phyloP scores from a whole-genome alignment of 2,113 vertebrate species.

The Hipposideros armiger region DNA sequence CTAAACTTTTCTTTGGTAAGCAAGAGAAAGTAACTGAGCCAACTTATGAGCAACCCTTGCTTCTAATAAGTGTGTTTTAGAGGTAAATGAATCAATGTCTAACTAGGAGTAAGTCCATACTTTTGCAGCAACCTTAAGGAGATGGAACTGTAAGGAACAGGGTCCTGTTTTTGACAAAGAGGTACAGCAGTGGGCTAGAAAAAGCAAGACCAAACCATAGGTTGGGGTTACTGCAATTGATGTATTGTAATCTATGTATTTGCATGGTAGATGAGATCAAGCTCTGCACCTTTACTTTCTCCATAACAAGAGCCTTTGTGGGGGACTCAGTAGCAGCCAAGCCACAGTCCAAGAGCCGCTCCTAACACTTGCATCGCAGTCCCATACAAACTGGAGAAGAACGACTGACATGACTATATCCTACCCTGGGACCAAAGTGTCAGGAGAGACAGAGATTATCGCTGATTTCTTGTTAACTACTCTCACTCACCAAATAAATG shows the following conservation, averaged over 20 bases:
- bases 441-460: neutral
- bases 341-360: neutral
- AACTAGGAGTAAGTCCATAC: neutral
- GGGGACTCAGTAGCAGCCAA: neutral
- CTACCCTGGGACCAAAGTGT: neutral
- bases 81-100: neutral
- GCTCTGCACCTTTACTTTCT: neutral
- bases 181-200: neutral
- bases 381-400: neutral
- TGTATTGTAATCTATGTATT: neutral
- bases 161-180: neutral
- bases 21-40: neutral
- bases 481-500: neutral
- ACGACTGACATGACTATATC: neutral
- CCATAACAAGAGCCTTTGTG: neutral
- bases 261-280: neutral
- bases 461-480: neutral
- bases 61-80: neutral
- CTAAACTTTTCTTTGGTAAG: neutral
- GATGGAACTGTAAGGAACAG: neutral
- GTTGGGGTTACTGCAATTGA: neutral
- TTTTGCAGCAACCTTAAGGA: neutral
- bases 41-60: neutral
- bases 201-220: neutral
- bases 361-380: neutral